A percentile compares a stretch with the other conserved stretches of the same genome.
Conservation (phyloP, 2,797 vertebrate species). For the Pseudochaenichthys georgianus region DNA sequence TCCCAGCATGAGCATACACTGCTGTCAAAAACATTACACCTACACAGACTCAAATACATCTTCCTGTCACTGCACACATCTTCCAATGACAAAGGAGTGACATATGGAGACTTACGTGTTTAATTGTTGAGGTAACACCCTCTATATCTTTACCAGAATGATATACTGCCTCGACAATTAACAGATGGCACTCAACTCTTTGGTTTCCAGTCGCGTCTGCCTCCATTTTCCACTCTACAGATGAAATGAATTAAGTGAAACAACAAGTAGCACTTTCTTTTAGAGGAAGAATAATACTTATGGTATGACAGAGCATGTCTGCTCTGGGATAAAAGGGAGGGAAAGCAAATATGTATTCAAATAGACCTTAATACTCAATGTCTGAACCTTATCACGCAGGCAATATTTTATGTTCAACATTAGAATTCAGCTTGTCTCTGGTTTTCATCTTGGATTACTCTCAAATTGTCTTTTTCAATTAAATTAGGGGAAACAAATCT, state of each 20-base stretch:
- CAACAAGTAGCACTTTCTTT: constrained; percentile 24
- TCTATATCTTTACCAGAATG: constrained; percentile 40
- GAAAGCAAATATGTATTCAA: constrained; percentile 26
- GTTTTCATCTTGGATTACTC: constrained; percentile 8
- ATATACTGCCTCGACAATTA: constrained; percentile 50
- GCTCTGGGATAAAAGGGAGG: constrained; percentile 14
- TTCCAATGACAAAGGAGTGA: constrained; percentile 41
- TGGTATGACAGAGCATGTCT: neutral
- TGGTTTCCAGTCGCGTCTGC: constrained; percentile 1
- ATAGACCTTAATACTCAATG: constrained; percentile 23
- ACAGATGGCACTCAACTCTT: constrained; percentile 40
- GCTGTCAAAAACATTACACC: constrained; percentile 65
- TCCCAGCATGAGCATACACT: constrained; percentile 37
- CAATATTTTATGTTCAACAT: neutral
- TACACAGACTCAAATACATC: constrained; percentile 41
- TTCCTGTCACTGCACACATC: constrained; percentile 45
- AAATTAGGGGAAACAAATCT: constrained; percentile 2
- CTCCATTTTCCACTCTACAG: constrained; percentile 29
- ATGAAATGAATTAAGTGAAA: constrained; percentile 43
- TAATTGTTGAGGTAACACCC: constrained; percentile 45
- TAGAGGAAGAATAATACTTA: constrained; percentile 18
- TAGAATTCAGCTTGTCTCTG: neutral
- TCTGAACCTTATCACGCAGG: constrained; percentile 1
- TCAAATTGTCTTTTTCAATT: neutral
- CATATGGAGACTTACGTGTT: constrained; percentile 54